Evolutionary conservation across 1,140 invertebrate genomes (phyloP).

Genomic region (Achatina immaculata): DNA sequence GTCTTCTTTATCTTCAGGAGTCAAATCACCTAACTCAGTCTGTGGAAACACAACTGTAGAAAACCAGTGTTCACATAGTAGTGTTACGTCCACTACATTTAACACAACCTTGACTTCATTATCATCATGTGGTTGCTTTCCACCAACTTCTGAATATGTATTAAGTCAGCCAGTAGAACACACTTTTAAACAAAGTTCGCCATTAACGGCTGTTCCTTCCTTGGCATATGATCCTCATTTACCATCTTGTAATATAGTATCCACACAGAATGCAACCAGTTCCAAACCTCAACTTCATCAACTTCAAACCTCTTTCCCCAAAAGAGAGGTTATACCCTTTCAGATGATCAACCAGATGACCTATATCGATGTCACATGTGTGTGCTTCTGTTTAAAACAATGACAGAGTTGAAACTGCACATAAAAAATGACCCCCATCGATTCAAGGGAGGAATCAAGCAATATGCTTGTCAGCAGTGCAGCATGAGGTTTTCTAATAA

Average conservation of each 20-base stretch:
- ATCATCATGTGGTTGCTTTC: background rate
- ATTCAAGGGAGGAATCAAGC: slow-evolving; percentile 48
- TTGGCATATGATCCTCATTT: background rate
- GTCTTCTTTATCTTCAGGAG: background rate
- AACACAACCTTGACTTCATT: background rate
- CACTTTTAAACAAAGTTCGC: background rate
- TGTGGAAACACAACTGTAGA: background rate
- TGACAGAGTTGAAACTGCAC: slow-evolving; percentile 44
- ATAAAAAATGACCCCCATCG: slow-evolving; percentile 44
- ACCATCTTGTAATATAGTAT: background rate
- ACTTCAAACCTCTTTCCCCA: background rate
- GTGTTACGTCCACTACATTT: background rate
- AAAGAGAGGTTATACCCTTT: background rate
- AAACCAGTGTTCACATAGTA: background rate
- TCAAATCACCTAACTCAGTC: background rate
- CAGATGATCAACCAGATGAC: slow-evolving; percentile 30
- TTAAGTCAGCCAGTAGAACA: background rate
- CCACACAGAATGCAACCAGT: background rate
- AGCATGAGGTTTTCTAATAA: slow-evolving; percentile 66
- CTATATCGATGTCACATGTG: slow-evolving; percentile 43
- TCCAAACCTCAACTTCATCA: background rate
- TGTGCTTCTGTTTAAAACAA: slow-evolving; percentile 39
- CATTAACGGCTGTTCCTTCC: background rate
- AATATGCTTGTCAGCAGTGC: slow-evolving; percentile 67
- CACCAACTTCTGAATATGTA: background rate